Percentiles rank a stretch among this genome's conserved stretches.
Conservation (phyloP, 2,113 vertebrate species). For the Tinamus guttatus region DNA sequence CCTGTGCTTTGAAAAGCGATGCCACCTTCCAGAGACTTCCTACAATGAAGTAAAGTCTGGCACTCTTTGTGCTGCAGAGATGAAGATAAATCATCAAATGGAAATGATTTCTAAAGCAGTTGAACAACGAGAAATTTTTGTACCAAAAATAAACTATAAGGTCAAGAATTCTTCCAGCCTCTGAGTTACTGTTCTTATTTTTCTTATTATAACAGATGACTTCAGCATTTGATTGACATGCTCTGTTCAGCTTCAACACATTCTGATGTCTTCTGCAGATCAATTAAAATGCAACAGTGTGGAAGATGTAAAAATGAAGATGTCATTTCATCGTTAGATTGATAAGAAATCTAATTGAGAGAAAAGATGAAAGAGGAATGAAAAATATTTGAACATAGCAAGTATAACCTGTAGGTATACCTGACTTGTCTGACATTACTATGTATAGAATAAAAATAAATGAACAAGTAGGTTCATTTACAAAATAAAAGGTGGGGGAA, state of each 20-base stretch:
- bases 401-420: neutral
- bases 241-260: neutral
- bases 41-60: neutral
- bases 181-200: neutral
- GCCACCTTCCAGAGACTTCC: neutral
- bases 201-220: neutral
- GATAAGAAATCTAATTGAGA: neutral
- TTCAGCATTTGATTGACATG: neutral
- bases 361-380: neutral
- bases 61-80: neutral
- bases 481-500: neutral
- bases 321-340: neutral
- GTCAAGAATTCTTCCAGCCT: neutral
- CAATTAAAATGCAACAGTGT: neutral
- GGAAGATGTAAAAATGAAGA: neutral
- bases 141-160: neutral
- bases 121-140: neutral
- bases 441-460: neutral
- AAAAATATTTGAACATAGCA: neutral
- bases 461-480: neutral
- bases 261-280: neutral
- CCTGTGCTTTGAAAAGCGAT: neutral
- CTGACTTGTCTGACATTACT: neutral
- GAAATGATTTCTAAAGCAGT: neutral
- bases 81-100: neutral